Percentiles rank a stretch among this genome's conserved stretches.
Evolutionary conservation across 2,888 invertebrate species (phyloP).

Genomic region (Petrolisthes cinctipes): DNA sequence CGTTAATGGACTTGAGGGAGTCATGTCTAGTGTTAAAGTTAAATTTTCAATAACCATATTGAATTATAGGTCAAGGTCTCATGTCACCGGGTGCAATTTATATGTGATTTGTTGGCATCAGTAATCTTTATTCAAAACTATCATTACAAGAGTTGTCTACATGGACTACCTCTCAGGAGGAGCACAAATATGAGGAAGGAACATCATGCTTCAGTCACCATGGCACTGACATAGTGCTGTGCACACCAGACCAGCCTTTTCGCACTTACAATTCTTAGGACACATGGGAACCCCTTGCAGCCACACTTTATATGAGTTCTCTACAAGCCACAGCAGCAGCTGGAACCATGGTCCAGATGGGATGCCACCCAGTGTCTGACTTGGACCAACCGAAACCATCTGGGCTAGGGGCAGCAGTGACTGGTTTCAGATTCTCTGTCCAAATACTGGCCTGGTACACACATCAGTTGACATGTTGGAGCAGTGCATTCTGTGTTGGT

Average conservation of each 20-base stretch:
- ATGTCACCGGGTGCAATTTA: too few relatives aligned
- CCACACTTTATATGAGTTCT: constrained; percentile 28
- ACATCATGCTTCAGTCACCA: constrained; percentile 25
- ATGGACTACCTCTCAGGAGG: constrained; percentile 23
- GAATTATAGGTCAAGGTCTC: too few relatives aligned
- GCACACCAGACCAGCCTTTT: constrained; percentile 2
- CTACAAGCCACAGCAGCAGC: constrained; percentile 24
- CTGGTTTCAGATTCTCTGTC: too few relatives aligned
- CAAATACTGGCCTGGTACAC: too few relatives aligned
- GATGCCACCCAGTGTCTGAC: constrained; percentile 13
- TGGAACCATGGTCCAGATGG: constrained; percentile 21
- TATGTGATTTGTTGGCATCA: too few relatives aligned
- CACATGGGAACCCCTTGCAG: constrained; percentile 25
- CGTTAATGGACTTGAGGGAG: constrained; percentile 26
- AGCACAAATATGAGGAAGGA: constrained; percentile 12
- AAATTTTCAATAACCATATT: too few relatives aligned
- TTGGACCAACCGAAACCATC: constrained; percentile 29
- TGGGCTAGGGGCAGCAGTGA: too few relatives aligned
- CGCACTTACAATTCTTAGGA: constrained; percentile 27
- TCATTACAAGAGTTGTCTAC: constrained; percentile 25
- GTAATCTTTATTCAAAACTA: too few relatives aligned
- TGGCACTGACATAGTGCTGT: constrained; percentile 26
- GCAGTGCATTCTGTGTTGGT: constrained; percentile 25
- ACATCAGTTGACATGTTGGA: constrained; percentile 26
- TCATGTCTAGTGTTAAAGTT: constrained; percentile 23